A percentile compares a stretch with the other conserved stretches of the same genome.
Evolutionary conservation across 2,113 vertebrate species (phyloP).

Genomic region (Sprattus sprattus): DNA sequence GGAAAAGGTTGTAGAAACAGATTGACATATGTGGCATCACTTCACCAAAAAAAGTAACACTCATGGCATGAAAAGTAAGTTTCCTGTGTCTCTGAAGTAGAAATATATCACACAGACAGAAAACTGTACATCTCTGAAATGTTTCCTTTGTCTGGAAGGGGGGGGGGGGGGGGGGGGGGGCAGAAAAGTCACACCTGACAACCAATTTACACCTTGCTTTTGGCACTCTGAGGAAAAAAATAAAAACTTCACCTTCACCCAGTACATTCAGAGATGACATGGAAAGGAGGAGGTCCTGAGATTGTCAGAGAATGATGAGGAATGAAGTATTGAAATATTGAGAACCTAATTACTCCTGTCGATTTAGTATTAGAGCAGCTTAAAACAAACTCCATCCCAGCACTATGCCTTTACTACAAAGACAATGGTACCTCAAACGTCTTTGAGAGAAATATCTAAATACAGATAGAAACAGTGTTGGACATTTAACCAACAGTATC

Average conservation of each 20-base stretch:
- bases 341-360: background rate
- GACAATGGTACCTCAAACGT: background rate
- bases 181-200: background rate
- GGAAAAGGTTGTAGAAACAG: too few relatives aligned
- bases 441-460: background rate
- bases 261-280: background rate
- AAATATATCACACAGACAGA: background rate
- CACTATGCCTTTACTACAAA: background rate
- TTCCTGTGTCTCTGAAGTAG: too few relatives aligned
- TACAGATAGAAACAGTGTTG: background rate
- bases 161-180: background rate
- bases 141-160: too few relatives aligned
- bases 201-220: background rate
- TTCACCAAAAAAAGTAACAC: too few relatives aligned
- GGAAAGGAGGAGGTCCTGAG: background rate
- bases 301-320: background rate
- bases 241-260: background rate
- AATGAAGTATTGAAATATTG: background rate
- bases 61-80: too few relatives aligned
- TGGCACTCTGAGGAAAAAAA: background rate
- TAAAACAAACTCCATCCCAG: background rate
- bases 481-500: too few relatives aligned
- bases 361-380: background rate
- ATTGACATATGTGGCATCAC: too few relatives aligned
- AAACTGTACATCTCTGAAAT: too few relatives aligned